Conservation (phyloP, 2,113 vertebrate genomes). For the Neogobius melanostomus region DNA sequence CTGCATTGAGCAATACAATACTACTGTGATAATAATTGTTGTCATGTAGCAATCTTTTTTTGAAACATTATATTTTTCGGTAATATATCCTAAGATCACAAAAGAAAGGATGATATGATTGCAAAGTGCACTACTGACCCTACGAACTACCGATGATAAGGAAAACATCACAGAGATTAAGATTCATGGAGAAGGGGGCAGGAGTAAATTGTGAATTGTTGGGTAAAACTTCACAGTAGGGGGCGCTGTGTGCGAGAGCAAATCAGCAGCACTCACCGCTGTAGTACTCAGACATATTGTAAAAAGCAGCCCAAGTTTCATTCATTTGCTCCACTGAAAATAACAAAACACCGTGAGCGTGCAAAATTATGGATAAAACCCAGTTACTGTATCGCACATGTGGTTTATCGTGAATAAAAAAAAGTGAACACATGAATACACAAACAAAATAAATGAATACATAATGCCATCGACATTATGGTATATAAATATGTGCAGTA, state of each 20-base stretch:
- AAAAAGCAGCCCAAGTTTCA: constrained; percentile 96
- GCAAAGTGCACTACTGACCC: background rate
- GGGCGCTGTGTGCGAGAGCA: constrained; percentile 57
- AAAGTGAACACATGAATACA: background rate
- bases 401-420: too few species aligned
- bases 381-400: too few species aligned
- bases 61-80: background rate
- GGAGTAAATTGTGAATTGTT: constrained; percentile 20
- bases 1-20: background rate
- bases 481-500: too few species aligned
- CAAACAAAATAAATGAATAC: too few species aligned
- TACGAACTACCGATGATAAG: background rate
- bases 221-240: constrained; percentile 69
- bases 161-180: background rate
- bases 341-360: constrained; percentile 86
- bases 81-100: background rate
- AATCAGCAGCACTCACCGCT: constrained; percentile 90
- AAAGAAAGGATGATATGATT: background rate
- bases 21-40: background rate
- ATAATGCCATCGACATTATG: too few species aligned
- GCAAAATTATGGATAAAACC: constrained; percentile 48
- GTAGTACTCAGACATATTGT: constrained; percentile 95
- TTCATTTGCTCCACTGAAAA: constrained; percentile 98
- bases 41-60: background rate
- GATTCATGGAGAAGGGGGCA: constrained; percentile 13